Evolutionary conservation across 1,140 invertebrate species (phyloP).

Genomic region (Yoshiicerus persimilis): DNA sequence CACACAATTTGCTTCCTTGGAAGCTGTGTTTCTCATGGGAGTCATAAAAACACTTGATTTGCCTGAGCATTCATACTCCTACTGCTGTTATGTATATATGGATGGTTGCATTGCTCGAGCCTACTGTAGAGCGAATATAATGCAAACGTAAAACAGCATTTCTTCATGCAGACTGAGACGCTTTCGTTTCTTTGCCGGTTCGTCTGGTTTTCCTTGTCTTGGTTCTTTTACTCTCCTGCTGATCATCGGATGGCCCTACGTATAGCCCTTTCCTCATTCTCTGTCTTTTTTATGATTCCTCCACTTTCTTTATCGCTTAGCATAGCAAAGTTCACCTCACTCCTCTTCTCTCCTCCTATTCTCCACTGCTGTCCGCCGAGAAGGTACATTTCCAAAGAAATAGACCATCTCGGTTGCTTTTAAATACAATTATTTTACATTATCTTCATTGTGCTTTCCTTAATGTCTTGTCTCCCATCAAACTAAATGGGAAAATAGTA

Average conservation of each 20-base stretch:
- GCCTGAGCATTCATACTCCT: constrained; percentile 46
- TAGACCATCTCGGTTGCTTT: background rate
- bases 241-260: constrained; percentile 10
- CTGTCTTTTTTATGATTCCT: constrained; percentile 9
- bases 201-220: background rate
- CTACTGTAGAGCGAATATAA: background rate
- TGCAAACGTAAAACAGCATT: background rate
- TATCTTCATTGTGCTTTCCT: background rate
- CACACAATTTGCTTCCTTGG: constrained; percentile 47
- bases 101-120: background rate
- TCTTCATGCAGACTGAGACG: background rate
- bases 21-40: constrained; percentile 42
- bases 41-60: constrained; percentile 50
- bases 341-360: background rate
- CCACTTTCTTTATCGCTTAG: background rate
- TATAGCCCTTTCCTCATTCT: constrained; percentile 2
- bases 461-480: background rate
- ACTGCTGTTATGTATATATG: background rate
- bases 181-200: background rate
- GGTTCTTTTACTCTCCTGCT: constrained; percentile 1
- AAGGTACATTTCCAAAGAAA: background rate
- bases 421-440: constrained; percentile 15
- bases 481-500: background rate
- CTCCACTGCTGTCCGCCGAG: background rate
- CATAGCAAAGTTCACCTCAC: background rate